phyloP scores from a whole-genome alignment of 2,888 invertebrate genomes.

The Ariolimax columbianus region DNA sequence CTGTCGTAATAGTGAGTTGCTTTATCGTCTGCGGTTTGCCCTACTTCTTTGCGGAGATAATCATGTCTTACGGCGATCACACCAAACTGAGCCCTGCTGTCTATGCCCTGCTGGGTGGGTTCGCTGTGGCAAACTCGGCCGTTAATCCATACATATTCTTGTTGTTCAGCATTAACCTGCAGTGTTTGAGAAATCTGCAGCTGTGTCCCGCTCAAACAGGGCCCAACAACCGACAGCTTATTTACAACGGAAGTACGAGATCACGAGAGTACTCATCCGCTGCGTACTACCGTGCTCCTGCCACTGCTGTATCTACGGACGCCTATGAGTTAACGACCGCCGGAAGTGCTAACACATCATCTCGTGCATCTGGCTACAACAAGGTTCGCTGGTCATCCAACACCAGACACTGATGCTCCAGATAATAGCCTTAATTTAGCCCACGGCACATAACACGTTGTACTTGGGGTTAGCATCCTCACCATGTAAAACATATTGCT shows the following conservation, averaged over 20 bases:
- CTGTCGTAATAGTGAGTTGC: slow-evolving; percentile 76
- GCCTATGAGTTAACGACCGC: slow-evolving; percentile 54
- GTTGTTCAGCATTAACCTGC: slow-evolving; percentile 72
- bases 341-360: background rate
- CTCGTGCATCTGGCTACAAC: background rate
- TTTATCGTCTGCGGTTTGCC: slow-evolving; percentile 77
- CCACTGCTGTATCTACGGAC: slow-evolving; percentile 51
- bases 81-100: slow-evolving; percentile 59
- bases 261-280: slow-evolving; percentile 58
- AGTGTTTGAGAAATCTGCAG: slow-evolving; percentile 56
- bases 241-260: slow-evolving; percentile 61
- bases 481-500: too few species aligned
- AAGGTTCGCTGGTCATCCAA: slow-evolving; percentile 12
- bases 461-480: too few species aligned
- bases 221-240: slow-evolving; percentile 56
- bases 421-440: too few species aligned
- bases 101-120: slow-evolving; percentile 72
- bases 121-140: slow-evolving; percentile 76
- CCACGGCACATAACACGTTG: too few species aligned
- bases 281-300: slow-evolving; percentile 53
- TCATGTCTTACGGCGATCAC: slow-evolving; percentile 74
- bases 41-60: slow-evolving; percentile 77
- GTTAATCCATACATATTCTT: slow-evolving; percentile 77
- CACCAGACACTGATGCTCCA: background rate
- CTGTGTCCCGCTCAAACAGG: slow-evolving; percentile 55